Evolutionary conservation across 2,113 vertebrate genomes (phyloP), one percentile per base, ranked within the genome.

Genomic region (Heterotis niloticus): DNA sequence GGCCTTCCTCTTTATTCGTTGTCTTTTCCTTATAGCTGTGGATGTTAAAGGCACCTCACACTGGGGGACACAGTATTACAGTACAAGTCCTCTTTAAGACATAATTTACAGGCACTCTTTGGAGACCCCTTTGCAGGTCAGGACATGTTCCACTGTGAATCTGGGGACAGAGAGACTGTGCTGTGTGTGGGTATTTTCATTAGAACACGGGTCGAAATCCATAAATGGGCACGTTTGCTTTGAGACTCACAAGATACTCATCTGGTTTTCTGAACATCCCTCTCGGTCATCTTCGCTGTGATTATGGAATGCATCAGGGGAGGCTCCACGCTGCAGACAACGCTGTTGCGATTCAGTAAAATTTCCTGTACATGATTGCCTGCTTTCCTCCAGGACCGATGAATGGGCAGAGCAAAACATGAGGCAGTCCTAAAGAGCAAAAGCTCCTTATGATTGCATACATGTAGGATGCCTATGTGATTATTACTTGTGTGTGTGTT

Each of bases 211-310:
- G 29, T 34, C 69, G 34, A 13, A 52, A 72, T 20, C 13, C 44
- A 52, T 54, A 51, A 52, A 52, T 54, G 54, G 51, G 34, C 20
- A 7, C 69, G 18, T 34, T 34, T 72, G 51, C 69, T n/a, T n/a
- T 20, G 44, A 34, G 69, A 72, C 69, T 54, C 69, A 24, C 44
- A 14, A 79, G 76, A 69, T 29, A 24, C 60, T 74, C 64, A 77
- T 79, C 9, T 26, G 24, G 66, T 28, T 65, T 56, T 60, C 51
- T 62, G 20, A 12, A 5, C 12, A 56, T 16, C 16, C 5, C 17
- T 80, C 64, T 73, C 67, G 26, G 18, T 20, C 17, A 57, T 78
- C 77, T 78, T 72, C 75, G 24, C 2, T 2, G 7, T 44, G 34
- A 54, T 23, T 66, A 12, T 20, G 29, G 64, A 68, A 77, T 14